Conservation (phyloP, 2,113 vertebrate genomes). For the Puffinus mauretanicus region DNA sequence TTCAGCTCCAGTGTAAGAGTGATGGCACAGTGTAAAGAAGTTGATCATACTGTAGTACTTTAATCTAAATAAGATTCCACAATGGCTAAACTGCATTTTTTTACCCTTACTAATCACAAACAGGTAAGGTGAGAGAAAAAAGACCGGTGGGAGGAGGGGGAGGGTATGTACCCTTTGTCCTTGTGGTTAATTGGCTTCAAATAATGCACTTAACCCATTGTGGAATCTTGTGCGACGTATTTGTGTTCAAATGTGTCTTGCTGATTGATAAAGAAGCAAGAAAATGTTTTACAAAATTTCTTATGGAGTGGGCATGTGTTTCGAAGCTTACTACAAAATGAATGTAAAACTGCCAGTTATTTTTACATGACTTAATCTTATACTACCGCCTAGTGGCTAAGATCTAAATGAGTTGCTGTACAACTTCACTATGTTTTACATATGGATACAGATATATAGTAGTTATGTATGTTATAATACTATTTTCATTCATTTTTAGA, state of each 20-base stretch:
- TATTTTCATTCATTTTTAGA: neutral
- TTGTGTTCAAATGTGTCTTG: neutral
- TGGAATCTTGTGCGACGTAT: neutral
- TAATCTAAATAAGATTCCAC: neutral
- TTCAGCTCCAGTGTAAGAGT: neutral
- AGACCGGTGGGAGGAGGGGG: accelerated
- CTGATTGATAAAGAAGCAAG: neutral
- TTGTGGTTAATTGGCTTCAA: neutral
- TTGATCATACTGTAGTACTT: neutral
- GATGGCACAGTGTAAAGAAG: neutral
- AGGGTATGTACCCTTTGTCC: neutral
- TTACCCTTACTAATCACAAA: neutral
- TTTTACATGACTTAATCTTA: neutral
- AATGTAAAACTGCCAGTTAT: neutral
- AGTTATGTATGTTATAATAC: neutral
- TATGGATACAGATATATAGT: too few species aligned
- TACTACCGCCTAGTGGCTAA: slow-evolving; percentile 40
- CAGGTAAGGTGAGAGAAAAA: neutral
- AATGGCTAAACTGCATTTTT: neutral
- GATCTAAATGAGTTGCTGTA: neutral
- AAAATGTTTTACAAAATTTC: neutral
- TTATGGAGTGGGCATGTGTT: neutral
- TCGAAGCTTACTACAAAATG: neutral
- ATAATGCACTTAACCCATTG: neutral
- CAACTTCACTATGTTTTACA: neutral